A percentile compares a stretch with the other conserved stretches of the same genome.
Conservation (phyloP, 2,797 vertebrate species). For the Melanotaenia boesemani region DNA sequence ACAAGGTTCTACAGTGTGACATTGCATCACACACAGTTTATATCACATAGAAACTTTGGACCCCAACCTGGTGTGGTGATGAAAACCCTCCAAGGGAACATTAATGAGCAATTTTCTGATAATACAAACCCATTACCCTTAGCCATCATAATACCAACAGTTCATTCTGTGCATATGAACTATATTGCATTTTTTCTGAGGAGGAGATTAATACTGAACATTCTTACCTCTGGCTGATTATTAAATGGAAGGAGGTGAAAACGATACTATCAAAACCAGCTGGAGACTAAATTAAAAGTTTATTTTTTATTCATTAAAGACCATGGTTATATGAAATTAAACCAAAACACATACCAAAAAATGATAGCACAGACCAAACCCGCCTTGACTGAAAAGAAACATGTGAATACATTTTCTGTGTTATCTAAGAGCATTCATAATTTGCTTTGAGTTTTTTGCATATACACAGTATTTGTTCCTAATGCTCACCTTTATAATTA, state of each 20-base stretch:
- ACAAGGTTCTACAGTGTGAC: conserved; percentile 24
- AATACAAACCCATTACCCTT: conserved; percentile 59
- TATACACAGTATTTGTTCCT: neutral
- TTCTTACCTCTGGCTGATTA: conserved; percentile 15
- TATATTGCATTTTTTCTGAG: conserved; percentile 36
- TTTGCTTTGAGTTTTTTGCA: neutral
- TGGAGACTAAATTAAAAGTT: neutral
- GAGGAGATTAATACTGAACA: neutral
- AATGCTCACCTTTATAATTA: neutral
- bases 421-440: neutral
- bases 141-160: conserved; percentile 42
- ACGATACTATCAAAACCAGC: neutral
- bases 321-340: neutral
- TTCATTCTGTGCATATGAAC: conserved; percentile 39
- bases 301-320: neutral
- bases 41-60: conserved; percentile 32
- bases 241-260: conserved; percentile 15
- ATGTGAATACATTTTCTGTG: neutral
- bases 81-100: conserved; percentile 57
- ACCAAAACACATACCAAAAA: neutral
- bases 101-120: conserved; percentile 71
- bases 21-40: conserved; percentile 29
- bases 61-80: conserved; percentile 50
- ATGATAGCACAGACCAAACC: neutral
- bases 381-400: neutral